Evolutionary conservation across 1,140 invertebrate genomes (phyloP), one percentile per base, ranked within the genome.

Genomic region (Pseudobourletiella spinata): DNA sequence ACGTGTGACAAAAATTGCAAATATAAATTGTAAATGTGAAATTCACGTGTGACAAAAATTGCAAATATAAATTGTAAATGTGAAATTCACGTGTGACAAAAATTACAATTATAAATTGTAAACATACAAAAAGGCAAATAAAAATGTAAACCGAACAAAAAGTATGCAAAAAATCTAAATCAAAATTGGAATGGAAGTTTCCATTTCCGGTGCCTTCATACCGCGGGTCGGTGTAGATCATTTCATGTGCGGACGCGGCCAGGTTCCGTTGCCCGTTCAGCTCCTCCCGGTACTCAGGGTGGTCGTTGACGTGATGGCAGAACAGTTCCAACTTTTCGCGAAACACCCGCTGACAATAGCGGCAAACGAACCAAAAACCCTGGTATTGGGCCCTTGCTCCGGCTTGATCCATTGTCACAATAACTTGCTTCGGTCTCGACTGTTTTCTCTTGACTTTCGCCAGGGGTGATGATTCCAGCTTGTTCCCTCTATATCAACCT

Each of bases 261-360:
- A 25, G 24, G 14, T 54, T 30, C 8, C 22, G 16, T 8, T 54
- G 25, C 30, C 52, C 8, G n/a, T 18, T 22, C 4, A 18, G 3
- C 8, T 55, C 52, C 3, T 55, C 3, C 2, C 30, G 25, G 20
- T 35, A 35, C 39, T 55, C 28, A 8, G 28, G 29, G 39, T 55
- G 52, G 39, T 55, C 52, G 32, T 55, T 55, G 20, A 35, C 26
- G 20, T 55, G 52, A 35, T 55, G 52, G 52, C 26, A 35, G 18
- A 35, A 55, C 20, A 55, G 20, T 35, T 55, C 52, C 11, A 55
- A 35, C 22, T 55, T 52, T 26, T 52, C 50, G 8, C 50, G 50
- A 29, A 52, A 52, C 22, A 29, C 50, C 8, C 50, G 24, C 6
- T 52, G 11, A 25, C 50, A 52, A 26, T 52, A 52, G 8, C 20